Evolutionary conservation across 2,113 vertebrate genomes (phyloP).

Genomic region (Syrrhaptes paradoxus): DNA sequence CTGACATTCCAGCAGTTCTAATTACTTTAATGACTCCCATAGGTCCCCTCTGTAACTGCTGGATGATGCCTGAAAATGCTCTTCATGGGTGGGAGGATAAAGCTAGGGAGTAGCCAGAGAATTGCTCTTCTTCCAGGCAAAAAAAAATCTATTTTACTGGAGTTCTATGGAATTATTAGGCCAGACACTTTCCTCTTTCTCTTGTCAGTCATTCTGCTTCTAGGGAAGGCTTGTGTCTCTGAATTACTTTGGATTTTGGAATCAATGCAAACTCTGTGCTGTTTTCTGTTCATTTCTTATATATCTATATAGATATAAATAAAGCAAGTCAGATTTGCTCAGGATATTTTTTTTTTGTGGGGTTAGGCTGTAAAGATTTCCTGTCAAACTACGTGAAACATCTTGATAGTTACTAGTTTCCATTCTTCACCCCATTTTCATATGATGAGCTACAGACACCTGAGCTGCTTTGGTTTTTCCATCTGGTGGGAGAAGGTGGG

Average conservation of each 20-base stretch:
- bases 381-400: neutral
- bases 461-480: neutral
- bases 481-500: neutral
- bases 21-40: conserved; percentile 55
- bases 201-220: neutral
- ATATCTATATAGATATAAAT: neutral
- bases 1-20: conserved; percentile 39
- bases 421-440: neutral
- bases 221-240: neutral
- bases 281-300: neutral
- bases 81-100: neutral
- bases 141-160: neutral
- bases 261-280: neutral
- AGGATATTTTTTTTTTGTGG: neutral
- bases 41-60: conserved; percentile 1
- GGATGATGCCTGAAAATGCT: conserved; percentile 34
- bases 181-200: neutral
- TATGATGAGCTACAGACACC: neutral
- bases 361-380: neutral
- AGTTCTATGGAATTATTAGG: neutral
- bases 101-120: neutral
- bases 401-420: neutral
- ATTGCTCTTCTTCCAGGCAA: neutral
- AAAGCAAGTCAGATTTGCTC: neutral
- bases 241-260: neutral